These are phyloP conservation scores for Achroia grisella DNA, from an alignment of 1,140 invertebrate genomes.

Conservation along the genomic window DNA sequence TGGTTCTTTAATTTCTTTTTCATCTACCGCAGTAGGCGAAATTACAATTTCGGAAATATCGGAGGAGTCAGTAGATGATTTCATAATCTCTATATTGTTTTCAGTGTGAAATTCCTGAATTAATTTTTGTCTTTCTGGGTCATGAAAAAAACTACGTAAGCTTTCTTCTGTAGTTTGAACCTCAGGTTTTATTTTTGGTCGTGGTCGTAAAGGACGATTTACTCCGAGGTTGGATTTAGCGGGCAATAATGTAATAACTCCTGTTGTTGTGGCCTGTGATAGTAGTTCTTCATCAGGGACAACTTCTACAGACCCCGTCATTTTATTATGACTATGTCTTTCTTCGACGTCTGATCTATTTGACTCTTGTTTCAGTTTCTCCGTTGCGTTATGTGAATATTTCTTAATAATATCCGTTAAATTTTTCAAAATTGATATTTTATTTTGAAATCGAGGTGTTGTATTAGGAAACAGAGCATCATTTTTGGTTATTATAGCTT, in stretches of 20 bases:
- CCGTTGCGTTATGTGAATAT: slow-evolving; percentile 40
- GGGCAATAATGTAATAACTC: slow-evolving; percentile 75
- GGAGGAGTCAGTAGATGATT: slow-evolving; percentile 19
- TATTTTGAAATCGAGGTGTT: slow-evolving; percentile 64
- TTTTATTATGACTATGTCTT: slow-evolving; percentile 30
- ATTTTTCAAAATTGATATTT: slow-evolving; percentile 54
- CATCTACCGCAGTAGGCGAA: background rate
- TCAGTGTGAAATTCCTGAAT: slow-evolving; percentile 31
- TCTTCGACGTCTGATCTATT: slow-evolving; percentile 29
- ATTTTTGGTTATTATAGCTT: slow-evolving; percentile 70
- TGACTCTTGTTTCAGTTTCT: slow-evolving; percentile 14
- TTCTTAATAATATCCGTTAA: slow-evolving; percentile 60
- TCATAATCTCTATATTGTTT: slow-evolving; percentile 21
- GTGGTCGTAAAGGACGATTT: slow-evolving; percentile 71
- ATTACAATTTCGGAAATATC: slow-evolving; percentile 32
- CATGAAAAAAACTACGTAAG: slow-evolving; percentile 39
- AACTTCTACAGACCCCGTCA: slow-evolving; percentile 55
- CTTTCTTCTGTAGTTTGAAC: slow-evolving; percentile 28
- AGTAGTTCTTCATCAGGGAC: slow-evolving; percentile 50
- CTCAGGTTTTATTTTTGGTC: slow-evolving; percentile 59
- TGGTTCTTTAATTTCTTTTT: slow-evolving; percentile 8
- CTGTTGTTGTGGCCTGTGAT: slow-evolving; percentile 45
- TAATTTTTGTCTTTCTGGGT: slow-evolving; percentile 37
- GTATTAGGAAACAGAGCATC: slow-evolving; percentile 60
- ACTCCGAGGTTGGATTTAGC: slow-evolving; percentile 77